Base-by-base conservation (phyloP, 2,797 vertebrate genomes). In the Australoheros facetus region DNA sequence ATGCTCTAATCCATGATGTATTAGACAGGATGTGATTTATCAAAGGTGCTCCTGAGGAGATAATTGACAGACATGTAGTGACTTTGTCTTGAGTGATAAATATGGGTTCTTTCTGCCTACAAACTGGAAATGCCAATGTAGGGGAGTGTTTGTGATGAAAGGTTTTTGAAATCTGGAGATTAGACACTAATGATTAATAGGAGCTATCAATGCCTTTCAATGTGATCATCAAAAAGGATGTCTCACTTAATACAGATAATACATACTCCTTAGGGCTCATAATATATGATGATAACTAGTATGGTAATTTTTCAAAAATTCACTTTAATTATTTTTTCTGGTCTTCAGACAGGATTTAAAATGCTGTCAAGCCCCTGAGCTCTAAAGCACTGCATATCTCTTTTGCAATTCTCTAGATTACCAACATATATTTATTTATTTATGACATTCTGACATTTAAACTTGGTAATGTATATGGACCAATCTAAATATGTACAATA, bases 11-110 rank as follows among this genome's bases (percentile, higher is more conserved):
- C 76, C 51, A 53, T 75, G 48, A 66, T 80, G 76, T 32, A 73
- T 80, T 84, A 83, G 82, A 70, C 84, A 85, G 86, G 76, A 81
- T 85, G 64, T 73, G 84, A 82, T 90, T 91, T 86, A 86, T 90
- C 85, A 88, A 80, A 88, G 59, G 59, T 87, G 75, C 56, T 87
- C 79, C 74, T 72, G 56, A 76, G 79, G 72, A 90, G 84, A 80
- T 88, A 86, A 89, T 84, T 91, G 85, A 85, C 83, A 84, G 74
- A 73, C 75, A n/a, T 77, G 83, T 56, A 48, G 86, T 77, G 81
- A 87, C 83, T 90, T 89, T 77, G 81, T 88, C 78, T 80, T 70
- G 79, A 84, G 73, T 82, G 81, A 88, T 80, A 89, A 75, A 86
- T 80, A 79, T 76, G 78, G 62, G 55, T 32, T 59, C 57, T 84